Percentiles rank a stretch among this genome's conserved stretches.
These are phyloP conservation scores for Colaptes auratus DNA, from an alignment of 2,113 vertebrate genomes.

Conservation along the genomic window DNA sequence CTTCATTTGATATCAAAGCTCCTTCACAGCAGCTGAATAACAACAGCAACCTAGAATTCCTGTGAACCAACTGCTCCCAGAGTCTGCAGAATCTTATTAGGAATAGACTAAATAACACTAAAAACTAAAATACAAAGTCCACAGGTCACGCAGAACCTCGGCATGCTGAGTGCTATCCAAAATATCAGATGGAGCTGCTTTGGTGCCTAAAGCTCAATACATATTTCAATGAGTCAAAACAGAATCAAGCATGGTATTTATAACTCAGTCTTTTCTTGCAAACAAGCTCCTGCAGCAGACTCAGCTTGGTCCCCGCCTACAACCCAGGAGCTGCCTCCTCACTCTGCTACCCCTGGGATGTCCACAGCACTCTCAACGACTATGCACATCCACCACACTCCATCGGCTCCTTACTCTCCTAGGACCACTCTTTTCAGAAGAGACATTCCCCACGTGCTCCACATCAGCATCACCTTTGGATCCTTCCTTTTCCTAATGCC, in stretches of 20 bases:
- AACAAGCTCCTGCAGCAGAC: not conserved
- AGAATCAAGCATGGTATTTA: not conserved
- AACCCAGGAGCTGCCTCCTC: not conserved
- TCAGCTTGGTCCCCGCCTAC: not conserved
- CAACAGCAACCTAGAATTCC: not conserved
- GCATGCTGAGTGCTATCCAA: accelerated
- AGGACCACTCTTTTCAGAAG: accelerated
- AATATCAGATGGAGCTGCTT: not conserved
- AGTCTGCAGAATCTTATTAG: accelerated
- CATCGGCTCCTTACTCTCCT: accelerated
- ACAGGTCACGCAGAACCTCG: not conserved
- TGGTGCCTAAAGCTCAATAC: not conserved
- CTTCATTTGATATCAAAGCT: not conserved
- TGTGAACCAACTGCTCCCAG: accelerated
- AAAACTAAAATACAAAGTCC: not conserved
- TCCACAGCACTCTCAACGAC: not conserved
- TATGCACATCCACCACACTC: not conserved
- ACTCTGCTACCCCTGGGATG: not conserved
- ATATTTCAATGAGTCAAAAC: not conserved
- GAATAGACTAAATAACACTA: not conserved
- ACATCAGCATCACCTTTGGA: accelerated
- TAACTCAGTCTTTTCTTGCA: not conserved
- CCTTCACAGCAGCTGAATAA: not conserved
- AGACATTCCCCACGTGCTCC: accelerated
- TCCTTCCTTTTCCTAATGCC: not conserved